These are phyloP conservation scores for Coptodon rendalli DNA, from an alignment of 2,113 vertebrate species.

Conservation along the genomic window DNA sequence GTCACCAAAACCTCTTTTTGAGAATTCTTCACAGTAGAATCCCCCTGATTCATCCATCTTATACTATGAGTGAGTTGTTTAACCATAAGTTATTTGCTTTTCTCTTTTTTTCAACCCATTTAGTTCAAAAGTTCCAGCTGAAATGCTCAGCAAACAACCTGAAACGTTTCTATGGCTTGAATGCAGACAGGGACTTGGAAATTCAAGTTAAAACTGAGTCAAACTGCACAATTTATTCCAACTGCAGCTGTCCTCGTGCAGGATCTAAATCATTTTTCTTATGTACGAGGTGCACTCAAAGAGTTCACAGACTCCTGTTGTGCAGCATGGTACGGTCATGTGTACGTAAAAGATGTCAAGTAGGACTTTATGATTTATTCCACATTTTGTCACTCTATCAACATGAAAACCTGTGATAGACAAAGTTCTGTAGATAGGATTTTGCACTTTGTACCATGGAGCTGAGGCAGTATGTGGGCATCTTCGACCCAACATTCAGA, in stretches of 20 bases:
- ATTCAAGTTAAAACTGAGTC: conserved; percentile 15
- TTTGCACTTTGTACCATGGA: not conserved
- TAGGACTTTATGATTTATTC: not conserved
- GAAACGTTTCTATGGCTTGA: conserved; percentile 66
- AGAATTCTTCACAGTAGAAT: conserved; percentile 46
- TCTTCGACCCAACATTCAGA: not conserved
- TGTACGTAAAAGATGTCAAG: not conserved
- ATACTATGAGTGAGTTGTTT: conserved; percentile 27
- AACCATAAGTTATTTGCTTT: not conserved
- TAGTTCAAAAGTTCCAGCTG: not conserved
- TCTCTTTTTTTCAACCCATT: not conserved
- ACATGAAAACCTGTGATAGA: not conserved
- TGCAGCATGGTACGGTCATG: not conserved
- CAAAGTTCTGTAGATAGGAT: not conserved
- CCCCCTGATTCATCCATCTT: conserved; percentile 23
- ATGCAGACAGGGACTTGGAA: conserved; percentile 44
- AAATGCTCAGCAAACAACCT: conserved; percentile 33
- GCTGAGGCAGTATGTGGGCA: not conserved
- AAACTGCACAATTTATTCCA: not conserved
- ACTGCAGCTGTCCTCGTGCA: not conserved
- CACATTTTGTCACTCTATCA: not conserved
- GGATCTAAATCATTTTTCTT: not conserved
- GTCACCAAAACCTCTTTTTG: conserved; percentile 28
- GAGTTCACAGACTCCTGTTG: not conserved
- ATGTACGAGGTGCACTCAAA: not conserved